A percentile compares a stretch with the other conserved stretches of the same genome.
These are phyloP conservation scores for Heteromormyrus szaboi DNA, from an alignment of 2,797 vertebrate species.

Conservation along the genomic window DNA sequence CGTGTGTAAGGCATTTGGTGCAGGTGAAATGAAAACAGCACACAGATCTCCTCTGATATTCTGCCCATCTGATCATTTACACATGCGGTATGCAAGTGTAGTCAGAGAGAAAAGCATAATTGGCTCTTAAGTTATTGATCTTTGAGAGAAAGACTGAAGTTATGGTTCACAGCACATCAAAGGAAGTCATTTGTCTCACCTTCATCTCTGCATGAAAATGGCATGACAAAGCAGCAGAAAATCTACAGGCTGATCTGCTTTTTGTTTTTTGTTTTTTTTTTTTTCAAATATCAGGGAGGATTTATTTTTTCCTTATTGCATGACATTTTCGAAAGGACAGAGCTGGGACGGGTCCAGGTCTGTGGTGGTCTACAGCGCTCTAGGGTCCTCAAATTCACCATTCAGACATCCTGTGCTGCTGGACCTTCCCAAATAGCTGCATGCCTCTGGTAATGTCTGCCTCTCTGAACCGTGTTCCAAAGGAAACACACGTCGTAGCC, in stretches of 20 bases:
- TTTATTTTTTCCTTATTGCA: background rate
- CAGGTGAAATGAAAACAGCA: background rate
- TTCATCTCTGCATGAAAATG: constrained; percentile 10
- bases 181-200: background rate
- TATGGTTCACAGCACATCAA: constrained; percentile 10
- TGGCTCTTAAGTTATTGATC: constrained; percentile 18
- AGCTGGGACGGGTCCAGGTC: background rate
- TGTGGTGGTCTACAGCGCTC: background rate
- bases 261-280: background rate
- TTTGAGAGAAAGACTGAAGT: constrained; percentile 5
- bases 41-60: constrained; percentile 10
- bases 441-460: background rate
- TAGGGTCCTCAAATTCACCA: background rate
- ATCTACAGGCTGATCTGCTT: background rate
- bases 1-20: background rate
- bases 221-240: background rate
- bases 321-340: background rate
- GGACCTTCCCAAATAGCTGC: constrained; percentile 19
- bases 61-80: constrained; percentile 9
- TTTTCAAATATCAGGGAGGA: background rate
- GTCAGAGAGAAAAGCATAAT: constrained; percentile 13
- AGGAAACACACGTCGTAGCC: constrained; percentile 7
- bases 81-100: background rate
- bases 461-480: constrained; percentile 20
- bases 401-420: constrained; percentile 20